A percentile compares a stretch with the other conserved stretches of the same genome.
These are phyloP conservation scores for Phalacrocorax carbo DNA, from an alignment of 2,113 vertebrate genomes.

Conservation along the genomic window DNA sequence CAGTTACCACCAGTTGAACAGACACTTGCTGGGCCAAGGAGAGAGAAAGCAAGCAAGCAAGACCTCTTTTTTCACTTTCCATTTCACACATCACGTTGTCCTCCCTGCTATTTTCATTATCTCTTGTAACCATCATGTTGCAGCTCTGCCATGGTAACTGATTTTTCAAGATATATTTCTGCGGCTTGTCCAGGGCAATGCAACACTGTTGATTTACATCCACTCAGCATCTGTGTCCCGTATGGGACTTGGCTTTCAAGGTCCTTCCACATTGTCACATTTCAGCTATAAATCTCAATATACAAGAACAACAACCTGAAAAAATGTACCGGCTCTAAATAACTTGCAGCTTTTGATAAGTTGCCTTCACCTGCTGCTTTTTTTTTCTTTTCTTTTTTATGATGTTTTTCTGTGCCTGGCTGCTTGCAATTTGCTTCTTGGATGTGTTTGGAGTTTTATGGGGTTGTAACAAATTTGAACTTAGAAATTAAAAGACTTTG, in stretches of 20 bases:
- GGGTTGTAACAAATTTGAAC: conserved; percentile 63
- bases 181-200: conserved; percentile 12
- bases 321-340: conserved; percentile 27
- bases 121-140: conserved; percentile 22
- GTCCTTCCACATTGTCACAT: conserved; percentile 57
- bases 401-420: conserved; percentile 51
- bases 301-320: conserved; percentile 35
- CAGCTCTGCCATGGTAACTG: conserved; percentile 46
- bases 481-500: conserved; percentile 67
- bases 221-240: conserved; percentile 48
- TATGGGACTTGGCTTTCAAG: conserved; percentile 53
- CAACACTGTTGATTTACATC: conserved; percentile 54
- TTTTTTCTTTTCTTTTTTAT: conserved; percentile 5
- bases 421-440: conserved; percentile 60
- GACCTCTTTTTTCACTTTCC: conserved; percentile 57
- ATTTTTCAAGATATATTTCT: conserved; percentile 48
- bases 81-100: conserved; percentile 13
- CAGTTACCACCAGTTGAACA: conserved; percentile 65
- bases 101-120: conserved; percentile 50
- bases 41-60: conserved; percentile 23
- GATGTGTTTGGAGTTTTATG: conserved; percentile 49
- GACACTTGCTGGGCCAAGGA: conserved; percentile 19
- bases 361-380: conserved; percentile 48
- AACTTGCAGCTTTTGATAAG: conserved; percentile 40
- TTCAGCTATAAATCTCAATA: conserved; percentile 63